phyloP scores from a whole-genome alignment of 2,113 vertebrate genomes.

The Stigmatopora nigra region DNA sequence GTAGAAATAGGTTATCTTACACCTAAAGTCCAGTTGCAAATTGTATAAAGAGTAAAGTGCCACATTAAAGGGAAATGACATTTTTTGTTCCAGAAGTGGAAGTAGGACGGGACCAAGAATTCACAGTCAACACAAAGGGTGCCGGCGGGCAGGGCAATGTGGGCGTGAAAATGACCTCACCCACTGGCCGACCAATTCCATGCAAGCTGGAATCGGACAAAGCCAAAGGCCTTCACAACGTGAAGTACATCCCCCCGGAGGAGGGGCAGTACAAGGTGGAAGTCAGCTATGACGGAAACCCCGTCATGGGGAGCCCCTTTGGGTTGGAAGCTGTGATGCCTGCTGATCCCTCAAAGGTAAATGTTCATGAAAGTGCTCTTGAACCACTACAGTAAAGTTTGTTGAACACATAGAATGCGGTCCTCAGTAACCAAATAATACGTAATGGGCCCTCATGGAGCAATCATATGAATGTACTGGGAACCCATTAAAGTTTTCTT shows the following conservation, averaged over 20 bases:
- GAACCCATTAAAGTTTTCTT: too few species aligned
- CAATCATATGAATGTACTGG: too few species aligned
- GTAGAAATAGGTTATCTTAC: not conserved
- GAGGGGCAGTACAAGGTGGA: constrained; percentile 91
- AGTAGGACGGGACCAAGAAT: constrained; percentile 85
- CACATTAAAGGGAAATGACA: not conserved
- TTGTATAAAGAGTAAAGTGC: not conserved
- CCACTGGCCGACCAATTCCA: constrained; percentile 81
- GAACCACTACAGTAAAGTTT: not conserved
- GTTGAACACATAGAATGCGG: not conserved
- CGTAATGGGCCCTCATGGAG: not conserved
- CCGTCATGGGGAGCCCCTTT: constrained; percentile 87
- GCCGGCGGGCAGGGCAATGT: constrained; percentile 85
- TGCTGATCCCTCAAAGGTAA: constrained; percentile 87
- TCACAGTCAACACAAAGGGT: constrained; percentile 77
- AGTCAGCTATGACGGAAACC: constrained; percentile 85
- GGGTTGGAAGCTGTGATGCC: constrained; percentile 84
- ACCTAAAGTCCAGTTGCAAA: not conserved
- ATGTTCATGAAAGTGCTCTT: constrained; percentile 7
- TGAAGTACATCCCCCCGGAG: constrained; percentile 85
- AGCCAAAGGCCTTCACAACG: constrained; percentile 71
- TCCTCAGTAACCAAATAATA: not conserved
- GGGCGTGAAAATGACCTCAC: constrained; percentile 84
- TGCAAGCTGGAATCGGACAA: constrained; percentile 83
- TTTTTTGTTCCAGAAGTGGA: constrained; percentile 75